Evolutionary conservation across 2,888 invertebrate species (phyloP), one percentile per base, ranked within the genome.

Genomic region (Nysson spinosus): DNA sequence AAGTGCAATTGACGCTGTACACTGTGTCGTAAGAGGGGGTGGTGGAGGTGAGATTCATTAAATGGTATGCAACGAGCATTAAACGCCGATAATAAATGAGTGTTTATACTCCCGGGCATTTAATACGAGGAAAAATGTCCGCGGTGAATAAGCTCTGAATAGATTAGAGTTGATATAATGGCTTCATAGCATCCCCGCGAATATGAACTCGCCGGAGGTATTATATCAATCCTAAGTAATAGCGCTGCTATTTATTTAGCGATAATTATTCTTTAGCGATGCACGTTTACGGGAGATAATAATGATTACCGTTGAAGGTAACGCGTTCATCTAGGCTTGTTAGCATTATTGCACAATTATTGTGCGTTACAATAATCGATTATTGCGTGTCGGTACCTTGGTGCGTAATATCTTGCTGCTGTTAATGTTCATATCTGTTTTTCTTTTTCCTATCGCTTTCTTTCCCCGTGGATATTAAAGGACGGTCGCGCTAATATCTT

Each of bases 401-500:
- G 37, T 65, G 54, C 52, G 51, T 44, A 28, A 32, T 49, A 19
- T n/a, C n/a, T n/a, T n/a, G n/a, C n/a, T n/a, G n/a, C n/a, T n/a
- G n/a, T n/a, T 22, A 22, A 39, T 39, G 46, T 35, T 39, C 40
- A 7, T 39, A 30, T 40, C 19, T 46, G 37, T 50, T 49, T 39
- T 19, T 56, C 19, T 16, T 22, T 17, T 58, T 34, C 49, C 44
- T 50, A 28, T 37, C 40, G 30, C 54, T 19, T 14, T 42, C n/a
- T n/a, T n/a, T n/a, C 40, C 39, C 64, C 32, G 50, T 61, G 58
- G 47, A 54, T 69, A n/a, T 46, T 52, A 61, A 75, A 75, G 75
- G 74, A 75, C 75, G 74, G 75, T 75, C 74, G 74, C 65, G 71
- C 42, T 67, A 44, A 56, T 46, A 64, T 66, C 64, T n/a, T n/a